Percentiles rank a stretch among this genome's conserved stretches.
These are phyloP conservation scores for Eupeodes corollae DNA, from an alignment of 1,140 invertebrate genomes.

Conservation along the genomic window DNA sequence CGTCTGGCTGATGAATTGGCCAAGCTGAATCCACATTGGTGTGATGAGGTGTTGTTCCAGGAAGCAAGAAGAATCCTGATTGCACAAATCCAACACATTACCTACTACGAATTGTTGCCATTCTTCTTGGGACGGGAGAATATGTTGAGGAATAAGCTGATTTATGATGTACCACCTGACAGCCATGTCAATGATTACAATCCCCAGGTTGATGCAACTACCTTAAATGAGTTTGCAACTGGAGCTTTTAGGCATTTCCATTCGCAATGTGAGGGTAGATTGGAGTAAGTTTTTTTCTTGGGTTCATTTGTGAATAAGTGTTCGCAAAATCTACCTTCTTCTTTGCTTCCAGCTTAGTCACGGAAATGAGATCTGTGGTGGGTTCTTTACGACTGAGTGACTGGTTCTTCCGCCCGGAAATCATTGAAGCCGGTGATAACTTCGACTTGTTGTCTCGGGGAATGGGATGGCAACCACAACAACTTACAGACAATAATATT, in stretches of 20 bases:
- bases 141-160: conserved; percentile 54
- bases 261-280: conserved; percentile 63
- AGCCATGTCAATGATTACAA: conserved; percentile 77
- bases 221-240: conserved; percentile 75
- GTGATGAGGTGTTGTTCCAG: conserved; percentile 76
- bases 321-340: too few species aligned
- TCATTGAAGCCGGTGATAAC: conserved; percentile 48
- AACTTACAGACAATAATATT: conserved; percentile 58
- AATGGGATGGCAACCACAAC: conserved; percentile 56
- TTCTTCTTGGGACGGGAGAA: conserved; percentile 60
- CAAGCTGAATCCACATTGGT: conserved; percentile 74
- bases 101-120: conserved; percentile 77
- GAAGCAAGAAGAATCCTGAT: conserved; percentile 69
- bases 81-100: conserved; percentile 72
- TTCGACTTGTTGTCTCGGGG: conserved; percentile 63
- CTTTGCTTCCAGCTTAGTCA: conserved; percentile 45
- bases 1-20: conserved; percentile 61
- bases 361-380: conserved; percentile 45
- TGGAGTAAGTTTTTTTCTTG: conserved; percentile 48
- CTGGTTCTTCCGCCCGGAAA: conserved; percentile 59
- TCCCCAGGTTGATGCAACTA: conserved; percentile 59
- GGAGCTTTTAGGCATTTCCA: conserved; percentile 84
- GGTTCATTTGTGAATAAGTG: background rate
- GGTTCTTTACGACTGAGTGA: conserved; percentile 59
- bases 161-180: conserved; percentile 49